Evolutionary conservation across 2,113 vertebrate genomes (phyloP).

Genomic region (Paedocypris sp.): DNA sequence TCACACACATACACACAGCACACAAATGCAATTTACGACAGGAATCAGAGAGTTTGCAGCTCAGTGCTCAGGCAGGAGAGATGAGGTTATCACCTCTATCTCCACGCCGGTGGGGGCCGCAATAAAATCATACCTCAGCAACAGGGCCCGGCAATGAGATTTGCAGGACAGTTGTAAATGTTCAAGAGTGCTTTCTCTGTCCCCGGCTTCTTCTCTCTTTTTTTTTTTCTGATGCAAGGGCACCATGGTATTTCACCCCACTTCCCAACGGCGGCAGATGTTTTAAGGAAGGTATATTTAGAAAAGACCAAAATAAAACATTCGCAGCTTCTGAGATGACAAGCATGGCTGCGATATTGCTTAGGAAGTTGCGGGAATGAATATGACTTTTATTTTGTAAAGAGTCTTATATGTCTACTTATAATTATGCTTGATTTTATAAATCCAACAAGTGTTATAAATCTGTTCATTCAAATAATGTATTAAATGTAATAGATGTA

Average conservation of each 20-base stretch:
- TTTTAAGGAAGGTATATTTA: conserved; percentile 24
- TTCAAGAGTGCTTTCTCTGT: conserved; percentile 41
- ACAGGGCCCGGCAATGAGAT: conserved; percentile 44
- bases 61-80: conserved; percentile 42
- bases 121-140: conserved; percentile 54
- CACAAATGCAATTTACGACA: conserved; percentile 46
- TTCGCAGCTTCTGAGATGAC: conserved; percentile 3
- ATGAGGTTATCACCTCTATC: conserved; percentile 51
- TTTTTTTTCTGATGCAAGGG: conserved; percentile 30
- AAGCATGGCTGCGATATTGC: background rate
- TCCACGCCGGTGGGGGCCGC: conserved; percentile 46
- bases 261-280: conserved; percentile 20
- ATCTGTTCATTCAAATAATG: too few relatives aligned
- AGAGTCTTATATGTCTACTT: too few relatives aligned
- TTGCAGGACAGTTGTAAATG: conserved; percentile 55
- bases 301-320: conserved; percentile 8
- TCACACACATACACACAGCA: conserved; percentile 17
- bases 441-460: too few relatives aligned
- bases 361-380: too few relatives aligned
- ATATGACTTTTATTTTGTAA: too few relatives aligned
- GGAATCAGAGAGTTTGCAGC: conserved; percentile 37
- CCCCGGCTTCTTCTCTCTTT: conserved; percentile 33
- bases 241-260: conserved; percentile 42
- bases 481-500: too few relatives aligned
- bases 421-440: too few relatives aligned